phyloP scores from a whole-genome alignment of 2,888 invertebrate genomes.

The Glaucopsyche alexis region DNA sequence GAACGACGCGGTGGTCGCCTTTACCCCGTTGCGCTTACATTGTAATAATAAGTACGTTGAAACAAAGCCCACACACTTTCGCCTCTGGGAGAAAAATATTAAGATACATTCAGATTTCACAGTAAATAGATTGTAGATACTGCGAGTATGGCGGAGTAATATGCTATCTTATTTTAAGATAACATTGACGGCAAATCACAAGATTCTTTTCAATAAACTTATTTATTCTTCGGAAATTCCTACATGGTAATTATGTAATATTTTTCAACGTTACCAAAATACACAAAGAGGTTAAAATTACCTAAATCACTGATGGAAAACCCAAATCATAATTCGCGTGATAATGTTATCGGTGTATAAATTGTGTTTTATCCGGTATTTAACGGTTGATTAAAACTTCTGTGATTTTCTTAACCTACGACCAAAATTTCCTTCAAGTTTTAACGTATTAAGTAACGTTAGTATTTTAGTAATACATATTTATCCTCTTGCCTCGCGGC shows the following conservation, averaged over 20 bases:
- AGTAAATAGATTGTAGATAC: no score
- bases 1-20: conserved; percentile 57
- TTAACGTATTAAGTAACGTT: no score
- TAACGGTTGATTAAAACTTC: background rate
- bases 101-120: background rate
- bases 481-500: no score
- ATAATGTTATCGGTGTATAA: background rate
- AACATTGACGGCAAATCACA: no score
- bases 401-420: background rate
- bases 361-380: background rate
- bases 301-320: background rate
- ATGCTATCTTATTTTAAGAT: no score
- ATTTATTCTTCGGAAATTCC: no score
- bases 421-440: background rate
- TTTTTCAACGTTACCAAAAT: background rate
- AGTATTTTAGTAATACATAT: no score
- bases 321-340: conserved; percentile 3
- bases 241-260: background rate
- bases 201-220: no score
- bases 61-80: conserved; percentile 7
- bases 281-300: background rate
- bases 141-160: no score
- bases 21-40: conserved; percentile 37
- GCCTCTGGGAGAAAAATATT: background rate
- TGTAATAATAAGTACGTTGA: conserved; percentile 6